These are phyloP conservation scores for Chaetodon auriga DNA, from an alignment of 2,113 vertebrate species.

Conservation along the genomic window DNA sequence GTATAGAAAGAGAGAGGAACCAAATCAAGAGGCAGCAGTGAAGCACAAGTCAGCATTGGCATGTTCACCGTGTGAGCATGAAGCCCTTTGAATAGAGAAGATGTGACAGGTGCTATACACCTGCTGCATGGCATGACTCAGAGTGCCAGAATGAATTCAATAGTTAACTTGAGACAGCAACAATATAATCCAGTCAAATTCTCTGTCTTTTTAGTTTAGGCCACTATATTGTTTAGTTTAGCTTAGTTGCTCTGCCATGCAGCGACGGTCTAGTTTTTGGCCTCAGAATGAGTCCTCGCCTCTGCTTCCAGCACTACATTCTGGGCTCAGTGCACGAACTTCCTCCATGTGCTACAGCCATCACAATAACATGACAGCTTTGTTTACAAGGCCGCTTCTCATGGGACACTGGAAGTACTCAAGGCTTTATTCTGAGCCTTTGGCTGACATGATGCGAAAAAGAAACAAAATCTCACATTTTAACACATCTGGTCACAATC, in stretches of 20 bases:
- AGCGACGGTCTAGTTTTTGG: not conserved
- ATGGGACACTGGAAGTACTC: not conserved
- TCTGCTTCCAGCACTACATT: not conserved
- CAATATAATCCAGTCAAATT: not conserved
- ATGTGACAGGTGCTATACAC: not conserved
- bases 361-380: constrained; percentile 23
- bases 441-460: not conserved
- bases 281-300: not conserved
- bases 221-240: not conserved
- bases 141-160: not conserved
- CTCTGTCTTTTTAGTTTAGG: not conserved
- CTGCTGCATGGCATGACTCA: not conserved
- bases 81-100: constrained; percentile 3
- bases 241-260: no score
- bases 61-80: not conserved
- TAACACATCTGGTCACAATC: not conserved
- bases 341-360: not conserved
- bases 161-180: not conserved
- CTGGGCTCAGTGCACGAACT: constrained; percentile 3
- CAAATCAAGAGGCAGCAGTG: not conserved
- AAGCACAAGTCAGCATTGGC: no score
- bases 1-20: not conserved
- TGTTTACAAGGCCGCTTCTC: constrained; percentile 27
- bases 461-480: constrained; percentile 8
- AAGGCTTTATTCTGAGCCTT: constrained; percentile 15